A percentile compares a stretch with the other conserved stretches of the same genome.
phyloP scores from a whole-genome alignment of 2,113 vertebrate genomes.

The Engystomops pustulosus region DNA sequence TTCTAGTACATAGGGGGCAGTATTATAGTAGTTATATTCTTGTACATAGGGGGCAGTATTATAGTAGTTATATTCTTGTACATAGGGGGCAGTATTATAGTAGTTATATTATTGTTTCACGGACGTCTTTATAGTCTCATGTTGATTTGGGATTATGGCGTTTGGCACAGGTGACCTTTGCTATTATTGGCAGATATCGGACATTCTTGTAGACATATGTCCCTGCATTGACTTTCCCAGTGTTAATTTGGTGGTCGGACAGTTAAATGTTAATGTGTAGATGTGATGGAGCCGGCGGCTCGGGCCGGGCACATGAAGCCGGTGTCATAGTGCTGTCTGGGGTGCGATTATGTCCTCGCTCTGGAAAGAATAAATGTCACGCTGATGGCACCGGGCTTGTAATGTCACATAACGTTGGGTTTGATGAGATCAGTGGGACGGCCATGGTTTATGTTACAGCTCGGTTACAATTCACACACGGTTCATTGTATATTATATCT shows the following conservation, averaged over 20 bases:
- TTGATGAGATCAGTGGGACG: neutral
- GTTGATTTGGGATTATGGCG: neutral
- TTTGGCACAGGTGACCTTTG: neutral
- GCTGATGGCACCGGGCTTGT: neutral
- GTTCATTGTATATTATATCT: neutral
- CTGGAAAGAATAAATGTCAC: slow-evolving; percentile 9
- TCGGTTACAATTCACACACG: neutral
- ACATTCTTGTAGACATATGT: neutral
- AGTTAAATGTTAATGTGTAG: neutral
- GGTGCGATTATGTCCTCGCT: neutral
- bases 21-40: too few relatives aligned
- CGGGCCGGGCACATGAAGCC: neutral
- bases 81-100: too few relatives aligned
- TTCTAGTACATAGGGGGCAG: too few relatives aligned
- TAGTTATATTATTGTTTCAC: too few relatives aligned
- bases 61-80: too few relatives aligned
- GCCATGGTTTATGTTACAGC: neutral
- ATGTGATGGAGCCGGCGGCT: neutral
- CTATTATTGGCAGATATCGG: neutral
- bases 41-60: too few relatives aligned
- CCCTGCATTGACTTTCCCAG: neutral
- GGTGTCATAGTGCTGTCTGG: neutral
- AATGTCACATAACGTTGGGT: neutral
- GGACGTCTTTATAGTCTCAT: neutral
- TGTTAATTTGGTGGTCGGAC: neutral